Evolutionary conservation across 1,140 invertebrate species (phyloP).

Genomic region (Matsumurasca onukii): DNA sequence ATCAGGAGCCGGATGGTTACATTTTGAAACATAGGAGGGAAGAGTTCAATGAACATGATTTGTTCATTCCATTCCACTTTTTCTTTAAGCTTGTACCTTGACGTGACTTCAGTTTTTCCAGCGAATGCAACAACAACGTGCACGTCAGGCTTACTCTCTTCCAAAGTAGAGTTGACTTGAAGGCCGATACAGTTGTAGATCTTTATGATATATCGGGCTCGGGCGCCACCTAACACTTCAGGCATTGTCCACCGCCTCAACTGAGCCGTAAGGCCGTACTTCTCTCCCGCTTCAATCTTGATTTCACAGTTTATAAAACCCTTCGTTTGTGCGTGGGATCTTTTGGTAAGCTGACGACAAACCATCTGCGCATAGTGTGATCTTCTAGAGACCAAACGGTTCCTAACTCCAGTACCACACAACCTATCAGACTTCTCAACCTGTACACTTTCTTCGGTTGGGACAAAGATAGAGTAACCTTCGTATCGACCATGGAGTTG

Average conservation of each 20-base stretch:
- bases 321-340: neutral
- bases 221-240: neutral
- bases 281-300: neutral
- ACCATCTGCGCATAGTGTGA: neutral
- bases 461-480: neutral
- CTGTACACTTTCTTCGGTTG: neutral
- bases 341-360: neutral
- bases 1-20: neutral
- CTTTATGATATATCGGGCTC: neutral
- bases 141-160: neutral
- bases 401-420: neutral
- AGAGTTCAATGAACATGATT: neutral
- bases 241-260: neutral
- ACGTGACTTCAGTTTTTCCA: neutral
- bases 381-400: neutral
- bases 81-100: neutral
- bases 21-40: conserved; percentile 1
- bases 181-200: conserved; percentile 3
- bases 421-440: neutral
- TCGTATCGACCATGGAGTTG: neutral
- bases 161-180: neutral
- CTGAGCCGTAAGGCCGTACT: neutral
- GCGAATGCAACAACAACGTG: neutral
- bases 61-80: conserved; percentile 3
- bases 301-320: neutral